These are phyloP conservation scores for Linnaemya vulpina DNA, from an alignment of 2,888 invertebrate species.

Conservation along the genomic window DNA sequence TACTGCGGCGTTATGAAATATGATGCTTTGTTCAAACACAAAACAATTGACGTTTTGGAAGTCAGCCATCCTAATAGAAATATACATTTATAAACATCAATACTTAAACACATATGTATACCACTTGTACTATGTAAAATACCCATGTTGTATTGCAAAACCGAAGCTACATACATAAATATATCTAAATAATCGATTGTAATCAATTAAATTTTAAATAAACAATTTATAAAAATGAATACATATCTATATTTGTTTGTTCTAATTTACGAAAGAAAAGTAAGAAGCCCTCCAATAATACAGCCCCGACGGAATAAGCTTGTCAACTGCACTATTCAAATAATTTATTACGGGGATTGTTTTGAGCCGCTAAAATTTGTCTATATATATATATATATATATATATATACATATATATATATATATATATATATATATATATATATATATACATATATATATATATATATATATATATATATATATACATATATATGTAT, in stretches of 20 bases:
- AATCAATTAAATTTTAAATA: neutral
- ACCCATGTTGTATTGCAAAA: slow-evolving; percentile 11
- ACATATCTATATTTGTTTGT: no score
- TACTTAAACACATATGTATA: slow-evolving; percentile 16
- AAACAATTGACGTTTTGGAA: no score
- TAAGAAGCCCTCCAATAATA: no score
- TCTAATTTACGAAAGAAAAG: no score
- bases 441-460: neutral
- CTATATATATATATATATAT: neutral
- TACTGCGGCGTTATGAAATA: no score
- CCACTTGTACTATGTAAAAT: slow-evolving; percentile 31
- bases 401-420: neutral
- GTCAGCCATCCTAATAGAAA: no score
- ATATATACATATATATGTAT: neutral
- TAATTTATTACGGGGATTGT: no score
- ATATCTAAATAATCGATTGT: slow-evolving; percentile 18
- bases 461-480: neutral
- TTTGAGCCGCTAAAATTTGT: no score
- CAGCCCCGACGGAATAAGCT: no score
- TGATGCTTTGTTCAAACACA: no score
- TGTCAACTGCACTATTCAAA: no score
- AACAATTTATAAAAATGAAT: neutral
- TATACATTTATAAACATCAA: slow-evolving; percentile 8
- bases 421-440: neutral
- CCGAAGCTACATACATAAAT: neutral